Evolutionary conservation across 2,113 vertebrate genomes (phyloP), one percentile per base, ranked within the genome.

Genomic region (Etia nguti): DNA sequence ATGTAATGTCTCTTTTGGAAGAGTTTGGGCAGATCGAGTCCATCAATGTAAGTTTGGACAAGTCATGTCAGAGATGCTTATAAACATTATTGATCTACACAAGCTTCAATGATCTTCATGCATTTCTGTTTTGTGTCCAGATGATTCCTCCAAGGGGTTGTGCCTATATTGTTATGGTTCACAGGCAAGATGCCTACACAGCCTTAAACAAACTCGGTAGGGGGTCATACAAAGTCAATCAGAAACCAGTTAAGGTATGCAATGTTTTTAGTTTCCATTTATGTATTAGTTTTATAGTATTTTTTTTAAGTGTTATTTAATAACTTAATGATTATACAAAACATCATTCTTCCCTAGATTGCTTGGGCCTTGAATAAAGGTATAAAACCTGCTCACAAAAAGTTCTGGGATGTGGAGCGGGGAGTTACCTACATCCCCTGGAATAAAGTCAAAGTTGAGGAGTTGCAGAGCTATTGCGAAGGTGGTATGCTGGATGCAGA

Each of bases 291-390:
- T 79, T 9, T 83, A 3, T 75, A 7, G 4, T 29, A 50, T 50
- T 68, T 31, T 8, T 59, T 1, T 48, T 70, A 38, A 12, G 4
- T 79, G 4, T 10, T 59, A 12, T 43, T 10, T 60, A 6, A 60
- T 77, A 59, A 75, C 36, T 38, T 81, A 3, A 15, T 84, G 5
- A 54, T 52, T 29, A 60, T 70, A 77, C 31, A 12, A 86, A 38
- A 82, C 31, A 0, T 54, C 70, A 22, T 81, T 87, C 10, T 89
- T 55, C 81, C 20, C 54, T 87, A 99, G 99, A 99, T 99, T 94
- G 98, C 98, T 1, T 99, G 99, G 98, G 99, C 99, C 91, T 97
- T 99, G 93, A 99, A 99, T 95, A 99, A 99, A 97, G 99, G 98
- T 95, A 97, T 99, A 94, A 99, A 98, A 90, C 84, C 97, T 18